Conservation (phyloP, 35 echinoderm and acorn worm genomes). For the Acanthaster planci region DNA sequence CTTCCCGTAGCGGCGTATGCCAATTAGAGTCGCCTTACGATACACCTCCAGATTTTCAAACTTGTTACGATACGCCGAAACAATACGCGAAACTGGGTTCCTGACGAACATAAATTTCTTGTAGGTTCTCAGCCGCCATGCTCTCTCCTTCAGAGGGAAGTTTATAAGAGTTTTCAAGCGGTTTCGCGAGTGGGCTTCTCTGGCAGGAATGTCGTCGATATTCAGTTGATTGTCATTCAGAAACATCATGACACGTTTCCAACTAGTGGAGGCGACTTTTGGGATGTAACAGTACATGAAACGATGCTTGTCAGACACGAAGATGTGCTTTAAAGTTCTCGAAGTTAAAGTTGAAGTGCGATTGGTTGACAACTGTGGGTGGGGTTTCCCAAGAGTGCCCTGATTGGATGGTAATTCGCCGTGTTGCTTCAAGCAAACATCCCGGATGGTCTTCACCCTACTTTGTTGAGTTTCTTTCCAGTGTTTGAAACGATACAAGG, state of each 20-base stretch:
- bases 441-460: background rate
- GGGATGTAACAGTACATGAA: constrained; percentile 72
- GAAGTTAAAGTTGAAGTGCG: constrained; percentile 27
- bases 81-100: constrained; percentile 49
- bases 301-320: constrained; percentile 40
- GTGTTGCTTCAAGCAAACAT: background rate
- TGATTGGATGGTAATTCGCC: background rate
- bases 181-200: constrained; percentile 48
- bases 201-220: constrained; percentile 31
- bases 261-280: constrained; percentile 81
- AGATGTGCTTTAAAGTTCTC: constrained; percentile 51
- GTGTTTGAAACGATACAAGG: background rate
- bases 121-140: constrained; percentile 35
- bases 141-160: background rate
- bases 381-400: background rate
- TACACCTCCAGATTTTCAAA: constrained; percentile 41
- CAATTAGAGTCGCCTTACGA: background rate
- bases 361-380: background rate
- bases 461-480: background rate
- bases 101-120: constrained; percentile 64
- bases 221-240: background rate
- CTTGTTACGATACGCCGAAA: constrained; percentile 69
- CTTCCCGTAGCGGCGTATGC: constrained; percentile 22
- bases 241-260: constrained; percentile 79
- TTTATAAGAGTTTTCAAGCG: constrained; percentile 25